These are phyloP conservation scores for Pandemis corylana DNA, from an alignment of 2,888 invertebrate species.

Conservation along the genomic window DNA sequence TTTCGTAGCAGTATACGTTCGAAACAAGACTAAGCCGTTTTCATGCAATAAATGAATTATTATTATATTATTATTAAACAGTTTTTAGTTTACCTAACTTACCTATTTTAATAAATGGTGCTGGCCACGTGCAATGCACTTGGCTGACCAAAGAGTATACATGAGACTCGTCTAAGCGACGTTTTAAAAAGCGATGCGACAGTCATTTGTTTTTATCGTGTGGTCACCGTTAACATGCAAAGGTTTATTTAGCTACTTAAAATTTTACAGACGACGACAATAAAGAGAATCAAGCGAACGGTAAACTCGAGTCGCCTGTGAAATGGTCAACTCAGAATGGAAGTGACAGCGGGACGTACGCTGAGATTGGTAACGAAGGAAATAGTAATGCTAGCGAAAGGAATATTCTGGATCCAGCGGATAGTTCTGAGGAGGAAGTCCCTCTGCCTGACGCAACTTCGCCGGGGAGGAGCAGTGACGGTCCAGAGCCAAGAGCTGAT, in stretches of 20 bases:
- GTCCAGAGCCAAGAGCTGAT: constrained; percentile 79
- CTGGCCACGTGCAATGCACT: constrained; percentile 11
- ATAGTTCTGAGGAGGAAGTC: constrained; percentile 81
- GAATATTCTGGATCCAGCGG: constrained; percentile 78
- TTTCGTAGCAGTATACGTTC: neutral
- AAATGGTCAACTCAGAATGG: constrained; percentile 81
- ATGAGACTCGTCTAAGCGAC: neutral
- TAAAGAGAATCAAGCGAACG: constrained; percentile 81
- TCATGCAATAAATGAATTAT: neutral
- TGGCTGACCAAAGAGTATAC: constrained; percentile 1
- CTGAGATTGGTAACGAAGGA: constrained; percentile 79
- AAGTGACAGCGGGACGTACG: constrained; percentile 82
- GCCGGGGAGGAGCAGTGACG: constrained; percentile 79
- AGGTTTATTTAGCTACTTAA: constrained; percentile 5
- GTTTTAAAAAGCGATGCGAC: constrained; percentile 1
- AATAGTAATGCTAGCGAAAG: constrained; percentile 77
- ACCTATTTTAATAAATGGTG: neutral
- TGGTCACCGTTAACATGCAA: neutral
- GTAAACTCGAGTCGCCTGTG: constrained; percentile 78
- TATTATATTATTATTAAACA: neutral
- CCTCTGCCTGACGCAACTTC: constrained; percentile 78
- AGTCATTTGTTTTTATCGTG: neutral
- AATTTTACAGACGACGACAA: constrained; percentile 72
- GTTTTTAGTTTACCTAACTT: neutral
- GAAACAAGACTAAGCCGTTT: neutral